Percentiles rank a stretch among this genome's conserved stretches.
phyloP scores from a whole-genome alignment of 2,113 vertebrate genomes.

The Chelonoidis abingdonii region DNA sequence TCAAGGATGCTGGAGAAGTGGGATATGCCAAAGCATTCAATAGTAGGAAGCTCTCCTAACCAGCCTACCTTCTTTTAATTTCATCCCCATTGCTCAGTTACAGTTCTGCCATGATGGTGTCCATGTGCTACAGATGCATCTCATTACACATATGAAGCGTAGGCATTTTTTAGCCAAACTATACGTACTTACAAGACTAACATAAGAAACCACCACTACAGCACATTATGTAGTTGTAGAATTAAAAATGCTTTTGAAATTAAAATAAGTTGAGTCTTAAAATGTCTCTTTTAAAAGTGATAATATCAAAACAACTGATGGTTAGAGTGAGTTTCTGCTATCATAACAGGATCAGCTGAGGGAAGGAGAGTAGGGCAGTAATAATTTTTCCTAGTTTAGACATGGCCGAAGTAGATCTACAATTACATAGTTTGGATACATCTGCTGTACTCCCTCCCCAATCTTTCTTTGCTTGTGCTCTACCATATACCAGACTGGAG shows the following conservation, averaged over 20 bases:
- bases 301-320: neutral
- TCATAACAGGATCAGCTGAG: rapidly evolving
- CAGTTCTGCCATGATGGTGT: neutral
- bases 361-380: rapidly evolving
- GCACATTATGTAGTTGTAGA: neutral
- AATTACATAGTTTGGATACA: neutral
- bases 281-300: neutral
- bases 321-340: neutral
- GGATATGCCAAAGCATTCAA: neutral
- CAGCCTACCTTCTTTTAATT: neutral
- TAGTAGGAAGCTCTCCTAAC: neutral
- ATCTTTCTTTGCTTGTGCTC: neutral
- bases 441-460: rapidly evolving
- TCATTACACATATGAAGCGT: neutral
- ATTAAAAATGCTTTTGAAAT: too few relatives aligned
- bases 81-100: neutral
- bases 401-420: neutral
- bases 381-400: neutral
- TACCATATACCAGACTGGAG: neutral
- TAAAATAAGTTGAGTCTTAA: too few relatives aligned
- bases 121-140: neutral
- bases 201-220: neutral
- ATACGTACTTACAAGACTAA: neutral
- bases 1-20: neutral
- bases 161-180: neutral